These are phyloP conservation scores for Lasioglossum villosulum DNA, from an alignment of 2,888 invertebrate genomes.

Conservation along the genomic window DNA sequence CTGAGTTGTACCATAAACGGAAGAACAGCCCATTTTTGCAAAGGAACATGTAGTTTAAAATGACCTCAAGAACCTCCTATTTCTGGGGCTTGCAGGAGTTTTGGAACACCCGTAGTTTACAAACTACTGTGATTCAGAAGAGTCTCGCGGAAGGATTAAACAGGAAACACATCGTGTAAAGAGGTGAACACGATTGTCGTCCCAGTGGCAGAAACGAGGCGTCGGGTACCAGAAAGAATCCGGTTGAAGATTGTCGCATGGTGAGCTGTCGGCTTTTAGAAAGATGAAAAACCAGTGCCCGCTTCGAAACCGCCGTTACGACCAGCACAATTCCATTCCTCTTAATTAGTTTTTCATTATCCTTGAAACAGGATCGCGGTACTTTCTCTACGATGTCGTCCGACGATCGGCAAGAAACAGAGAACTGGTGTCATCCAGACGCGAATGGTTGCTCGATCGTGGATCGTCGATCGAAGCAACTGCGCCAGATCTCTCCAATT, in stretches of 20 bases:
- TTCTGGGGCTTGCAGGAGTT: too few relatives aligned
- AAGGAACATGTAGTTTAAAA: too few relatives aligned
- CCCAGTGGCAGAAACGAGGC: neutral
- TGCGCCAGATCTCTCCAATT: slow-evolving; percentile 18
- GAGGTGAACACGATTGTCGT: neutral
- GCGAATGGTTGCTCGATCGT: neutral
- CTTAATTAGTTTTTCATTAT: slow-evolving; percentile 45
- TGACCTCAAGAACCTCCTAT: too few relatives aligned
- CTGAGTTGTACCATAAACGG: too few relatives aligned
- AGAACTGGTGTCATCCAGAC: slow-evolving; percentile 3
- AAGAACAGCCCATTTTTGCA: too few relatives aligned
- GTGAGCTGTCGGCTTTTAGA: neutral
- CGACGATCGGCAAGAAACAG: slow-evolving; percentile 13
- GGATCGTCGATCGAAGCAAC: neutral
- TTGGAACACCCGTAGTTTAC: too few relatives aligned
- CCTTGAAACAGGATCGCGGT: slow-evolving; percentile 26
- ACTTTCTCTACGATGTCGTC: slow-evolving; percentile 39
- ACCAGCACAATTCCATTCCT: slow-evolving; percentile 3
- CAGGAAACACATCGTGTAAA: neutral
- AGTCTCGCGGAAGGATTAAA: too few relatives aligned
- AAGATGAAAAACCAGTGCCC: slow-evolving; percentile 13
- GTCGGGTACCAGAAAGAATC: neutral
- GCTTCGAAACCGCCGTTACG: slow-evolving; percentile 12
- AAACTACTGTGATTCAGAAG: too few relatives aligned
- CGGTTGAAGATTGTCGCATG: slow-evolving; percentile 11